Evolutionary conservation across 2,888 invertebrate species (phyloP).

Genomic region (Agriotes lineatus): DNA sequence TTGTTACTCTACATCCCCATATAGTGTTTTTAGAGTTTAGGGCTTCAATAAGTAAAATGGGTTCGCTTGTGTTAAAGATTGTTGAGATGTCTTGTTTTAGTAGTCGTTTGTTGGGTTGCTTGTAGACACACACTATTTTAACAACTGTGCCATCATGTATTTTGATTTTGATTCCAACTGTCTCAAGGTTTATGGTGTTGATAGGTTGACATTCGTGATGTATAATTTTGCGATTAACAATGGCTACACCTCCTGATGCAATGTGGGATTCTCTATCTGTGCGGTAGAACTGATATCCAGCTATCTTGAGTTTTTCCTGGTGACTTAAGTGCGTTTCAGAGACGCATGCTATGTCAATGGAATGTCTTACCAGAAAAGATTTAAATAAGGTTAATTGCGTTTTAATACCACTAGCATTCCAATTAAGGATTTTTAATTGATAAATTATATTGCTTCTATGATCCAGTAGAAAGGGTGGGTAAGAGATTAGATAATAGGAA

Average conservation of each 20-base stretch:
- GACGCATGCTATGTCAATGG: constrained; percentile 3
- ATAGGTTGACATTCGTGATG: constrained; percentile 1
- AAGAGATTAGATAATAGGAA: constrained; percentile 2
- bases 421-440: constrained; percentile 14
- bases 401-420: constrained; percentile 12
- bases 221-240: background rate
- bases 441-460: background rate
- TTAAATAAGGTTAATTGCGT: background rate
- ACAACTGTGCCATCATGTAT: background rate
- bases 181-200: constrained; percentile 24
- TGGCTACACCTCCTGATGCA: constrained; percentile 2
- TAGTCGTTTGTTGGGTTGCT: constrained; percentile 10
- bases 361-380: background rate
- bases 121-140: constrained; percentile 5
- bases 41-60: constrained; percentile 8
- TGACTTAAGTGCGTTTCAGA: background rate
- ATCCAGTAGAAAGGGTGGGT: constrained; percentile 4
- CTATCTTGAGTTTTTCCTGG: background rate
- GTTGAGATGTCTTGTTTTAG: constrained; percentile 11
- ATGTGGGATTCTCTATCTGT: background rate
- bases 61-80: constrained; percentile 11
- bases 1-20: constrained; percentile 12
- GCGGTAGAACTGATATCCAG: background rate
- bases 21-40: constrained; percentile 3
- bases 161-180: constrained; percentile 13